These are phyloP conservation scores for Podarcis lilfordi DNA, from an alignment of 2,797 vertebrate species.

Conservation along the genomic window DNA sequence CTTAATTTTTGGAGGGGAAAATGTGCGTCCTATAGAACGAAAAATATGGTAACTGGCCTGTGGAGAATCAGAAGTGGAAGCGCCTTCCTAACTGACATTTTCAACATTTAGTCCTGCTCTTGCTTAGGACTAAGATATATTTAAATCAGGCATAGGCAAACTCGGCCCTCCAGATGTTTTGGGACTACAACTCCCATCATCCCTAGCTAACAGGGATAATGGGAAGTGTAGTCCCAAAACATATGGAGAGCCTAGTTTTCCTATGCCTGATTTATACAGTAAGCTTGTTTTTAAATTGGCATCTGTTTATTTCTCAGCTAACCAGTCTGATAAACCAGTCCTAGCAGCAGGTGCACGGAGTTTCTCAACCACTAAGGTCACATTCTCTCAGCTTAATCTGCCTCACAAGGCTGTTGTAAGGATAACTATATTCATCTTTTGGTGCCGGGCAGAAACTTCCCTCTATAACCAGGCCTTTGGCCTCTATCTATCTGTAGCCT, in stretches of 20 bases:
- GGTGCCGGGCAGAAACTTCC: no score
- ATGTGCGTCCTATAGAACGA: no score
- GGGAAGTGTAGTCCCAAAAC: no score
- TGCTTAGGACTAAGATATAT: not conserved
- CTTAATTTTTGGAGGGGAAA: no score
- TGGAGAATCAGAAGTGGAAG: not conserved
- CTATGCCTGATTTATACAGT: not conserved
- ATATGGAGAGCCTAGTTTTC: no score
- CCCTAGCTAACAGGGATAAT: no score
- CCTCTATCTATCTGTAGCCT: no score
- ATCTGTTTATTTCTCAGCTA: not conserved
- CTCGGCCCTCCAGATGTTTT: no score
- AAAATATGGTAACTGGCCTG: not conserved
- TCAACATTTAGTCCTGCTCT: not conserved
- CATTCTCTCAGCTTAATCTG: not conserved
- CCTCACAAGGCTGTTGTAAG: not conserved
- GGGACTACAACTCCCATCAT: no score
- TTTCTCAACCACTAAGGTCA: not conserved
- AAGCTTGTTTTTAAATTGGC: not conserved
- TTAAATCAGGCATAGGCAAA: not conserved
- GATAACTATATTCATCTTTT: no score
- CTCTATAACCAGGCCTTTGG: no score
- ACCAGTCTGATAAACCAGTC: not conserved
- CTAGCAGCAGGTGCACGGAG: not conserved
- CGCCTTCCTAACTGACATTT: conserved; percentile 31